Evolutionary conservation across 2,113 vertebrate genomes (phyloP), one percentile per base, ranked within the genome.

Genomic region (Strix uralensis): DNA sequence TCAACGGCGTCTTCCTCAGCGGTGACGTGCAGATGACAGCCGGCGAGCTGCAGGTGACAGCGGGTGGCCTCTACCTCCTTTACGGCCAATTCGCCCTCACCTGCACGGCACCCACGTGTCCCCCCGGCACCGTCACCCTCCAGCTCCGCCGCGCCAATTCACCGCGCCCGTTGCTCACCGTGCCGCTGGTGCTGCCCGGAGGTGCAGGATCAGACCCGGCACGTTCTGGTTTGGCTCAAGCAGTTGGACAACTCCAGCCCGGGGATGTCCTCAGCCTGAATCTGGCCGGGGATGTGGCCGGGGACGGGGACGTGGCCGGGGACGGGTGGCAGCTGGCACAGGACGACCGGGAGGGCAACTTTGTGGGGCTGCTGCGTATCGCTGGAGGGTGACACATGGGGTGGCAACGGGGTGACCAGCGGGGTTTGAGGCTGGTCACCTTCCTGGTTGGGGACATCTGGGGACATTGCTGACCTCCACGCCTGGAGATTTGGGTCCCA

Each of bases 141-240:
- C 57, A 29, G 18, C 70, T 94, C 23, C 2, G 1, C 0, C 38
- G 62, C 2, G 0, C 1, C 1, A 2, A 10, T 0, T 23, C 49
- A 0, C 4, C 1, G 2, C 59, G 1, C 12, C 80, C 57, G 0
- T 2, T 90, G 23, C 75, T 94, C 5, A 2, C 49, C 4, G 34
- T 81, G 7, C 36, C 69, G 0, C 17, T 93, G 62, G 15, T 1
- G 2, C 1, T 90, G 15, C 12, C 36, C 3, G 0, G 6, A 0
- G 12, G 4, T 0, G 1, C 2, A 0, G n/a, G 26, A 5, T 4
- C 54, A 3, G 0, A 36, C 4, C 57, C 7, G 1, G 29, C 11
- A 0, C 38, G 30, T 6, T 90, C 92, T 0, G 52, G 51, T 6
- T 58, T 94, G 88, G 7, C 27, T 4, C 92, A 94, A 13, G 88